These are phyloP conservation scores for Polydrusus pterygomalis DNA, from an alignment of 2,888 invertebrate genomes.

Conservation along the genomic window DNA sequence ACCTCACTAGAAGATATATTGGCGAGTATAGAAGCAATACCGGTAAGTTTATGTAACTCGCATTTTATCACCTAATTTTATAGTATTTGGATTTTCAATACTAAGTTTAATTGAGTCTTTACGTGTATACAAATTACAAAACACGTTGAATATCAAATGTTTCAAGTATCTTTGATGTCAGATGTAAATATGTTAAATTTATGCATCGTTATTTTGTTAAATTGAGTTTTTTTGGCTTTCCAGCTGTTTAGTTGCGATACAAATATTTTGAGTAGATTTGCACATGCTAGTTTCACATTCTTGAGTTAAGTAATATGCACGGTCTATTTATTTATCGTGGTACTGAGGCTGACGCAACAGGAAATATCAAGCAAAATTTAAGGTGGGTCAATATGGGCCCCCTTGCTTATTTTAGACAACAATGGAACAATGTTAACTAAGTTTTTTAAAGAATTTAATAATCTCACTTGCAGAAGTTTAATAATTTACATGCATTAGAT, in stretches of 20 bases:
- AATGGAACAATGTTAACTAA: too few species aligned
- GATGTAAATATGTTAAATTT: slow-evolving; percentile 13
- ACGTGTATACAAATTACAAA: slow-evolving; percentile 16
- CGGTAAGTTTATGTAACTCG: slow-evolving; percentile 73
- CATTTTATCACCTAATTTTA: neutral
- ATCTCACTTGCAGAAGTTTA: too few species aligned
- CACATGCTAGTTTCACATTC: slow-evolving; percentile 22
- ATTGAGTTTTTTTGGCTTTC: slow-evolving; percentile 12
- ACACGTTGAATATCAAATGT: slow-evolving; percentile 11
- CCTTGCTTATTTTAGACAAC: too few species aligned
- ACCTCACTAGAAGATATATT: slow-evolving; percentile 84
- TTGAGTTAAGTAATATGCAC: slow-evolving; percentile 27
- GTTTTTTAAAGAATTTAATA: too few species aligned
- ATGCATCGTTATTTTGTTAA: slow-evolving; percentile 30
- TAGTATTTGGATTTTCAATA: slow-evolving; percentile 4
- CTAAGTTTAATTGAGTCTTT: slow-evolving; percentile 15
- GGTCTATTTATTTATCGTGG: slow-evolving; percentile 2
- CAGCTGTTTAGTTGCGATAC: slow-evolving; percentile 16
- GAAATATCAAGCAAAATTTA: too few species aligned
- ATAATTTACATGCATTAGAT: too few species aligned
- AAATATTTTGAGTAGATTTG: slow-evolving; percentile 15
- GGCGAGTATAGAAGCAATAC: slow-evolving; percentile 89
- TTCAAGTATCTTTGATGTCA: slow-evolving; percentile 29
- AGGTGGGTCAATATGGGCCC: too few species aligned
- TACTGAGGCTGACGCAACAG: too few species aligned